Evolutionary conservation across 1,140 invertebrate species (phyloP).

Genomic region (Caenorhabditis remanei): DNA sequence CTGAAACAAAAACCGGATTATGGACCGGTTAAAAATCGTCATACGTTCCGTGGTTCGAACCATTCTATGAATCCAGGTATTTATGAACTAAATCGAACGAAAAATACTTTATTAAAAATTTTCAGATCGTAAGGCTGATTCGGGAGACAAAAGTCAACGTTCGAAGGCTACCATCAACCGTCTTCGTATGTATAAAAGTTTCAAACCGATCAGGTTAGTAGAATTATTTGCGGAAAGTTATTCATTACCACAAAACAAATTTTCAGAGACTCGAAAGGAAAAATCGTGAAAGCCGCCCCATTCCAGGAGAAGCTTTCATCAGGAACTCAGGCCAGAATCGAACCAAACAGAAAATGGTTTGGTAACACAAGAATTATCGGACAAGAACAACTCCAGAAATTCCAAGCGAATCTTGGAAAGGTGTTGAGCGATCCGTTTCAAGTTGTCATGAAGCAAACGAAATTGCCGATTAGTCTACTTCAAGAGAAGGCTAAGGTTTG

Average conservation of each 20-base stretch:
- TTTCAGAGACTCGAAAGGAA: conserved; percentile 85
- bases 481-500: conserved; percentile 89
- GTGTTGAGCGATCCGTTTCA: conserved; percentile 96
- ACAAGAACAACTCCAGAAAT: conserved; percentile 93
- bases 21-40: conserved; percentile 59
- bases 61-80: conserved; percentile 61
- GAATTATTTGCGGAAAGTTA: background rate
- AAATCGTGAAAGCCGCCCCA: conserved; percentile 92
- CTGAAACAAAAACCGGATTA: conserved; percentile 58
- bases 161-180: conserved; percentile 94
- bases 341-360: conserved; percentile 98
- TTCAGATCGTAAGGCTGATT: conserved; percentile 48
- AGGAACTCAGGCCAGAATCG: conserved; percentile 91
- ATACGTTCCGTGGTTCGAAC: conserved; percentile 58
- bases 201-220: conserved; percentile 87
- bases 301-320: conserved; percentile 91
- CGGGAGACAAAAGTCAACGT: conserved; percentile 78
- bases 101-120: background rate
- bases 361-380: conserved; percentile 87
- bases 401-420: conserved; percentile 94
- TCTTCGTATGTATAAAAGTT: conserved; percentile 92
- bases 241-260: conserved; percentile 31
- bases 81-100: background rate
- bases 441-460: conserved; percentile 94
- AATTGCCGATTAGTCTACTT: conserved; percentile 91